phyloP scores from a whole-genome alignment of 2,888 invertebrate genomes.

The Diploptera punctata region DNA sequence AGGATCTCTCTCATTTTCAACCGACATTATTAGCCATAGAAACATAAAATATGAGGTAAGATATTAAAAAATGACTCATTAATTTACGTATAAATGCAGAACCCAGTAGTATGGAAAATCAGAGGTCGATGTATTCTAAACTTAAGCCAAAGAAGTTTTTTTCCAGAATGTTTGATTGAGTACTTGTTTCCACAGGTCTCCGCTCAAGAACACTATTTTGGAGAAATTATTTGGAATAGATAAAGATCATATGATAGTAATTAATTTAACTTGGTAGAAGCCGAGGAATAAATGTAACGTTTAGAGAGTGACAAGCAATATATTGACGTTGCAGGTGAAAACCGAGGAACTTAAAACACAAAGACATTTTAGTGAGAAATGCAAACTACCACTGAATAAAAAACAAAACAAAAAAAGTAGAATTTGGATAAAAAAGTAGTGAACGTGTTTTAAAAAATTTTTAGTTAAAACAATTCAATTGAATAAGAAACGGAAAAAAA shows the following conservation, averaged over 20 bases:
- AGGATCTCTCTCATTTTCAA: no score
- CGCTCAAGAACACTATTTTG: constrained; percentile 28
- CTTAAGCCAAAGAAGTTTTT: no score
- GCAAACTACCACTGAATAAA: neutral
- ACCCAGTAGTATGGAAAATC: no score
- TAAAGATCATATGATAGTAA: neutral
- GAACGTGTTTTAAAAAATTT: neutral
- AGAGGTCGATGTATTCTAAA: no score
- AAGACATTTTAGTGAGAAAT: constrained; percentile 11
- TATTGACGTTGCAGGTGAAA: neutral
- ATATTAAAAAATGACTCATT: no score
- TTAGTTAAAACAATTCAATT: neutral
- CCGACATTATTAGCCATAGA: no score
- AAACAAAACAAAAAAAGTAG: neutral
- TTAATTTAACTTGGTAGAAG: neutral
- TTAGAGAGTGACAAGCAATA: constrained; percentile 29
- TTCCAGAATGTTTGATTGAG: no score
- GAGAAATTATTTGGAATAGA: constrained; percentile 21
- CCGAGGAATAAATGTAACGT: no score
- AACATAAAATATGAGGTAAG: no score
- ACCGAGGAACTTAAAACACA: neutral
- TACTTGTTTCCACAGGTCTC: constrained; percentile 30
- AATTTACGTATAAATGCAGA: no score
- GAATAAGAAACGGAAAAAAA: no score
- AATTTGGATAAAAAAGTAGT: neutral